phyloP scores from a whole-genome alignment of 2,113 vertebrate species.

The Lutjanus erythropterus region DNA sequence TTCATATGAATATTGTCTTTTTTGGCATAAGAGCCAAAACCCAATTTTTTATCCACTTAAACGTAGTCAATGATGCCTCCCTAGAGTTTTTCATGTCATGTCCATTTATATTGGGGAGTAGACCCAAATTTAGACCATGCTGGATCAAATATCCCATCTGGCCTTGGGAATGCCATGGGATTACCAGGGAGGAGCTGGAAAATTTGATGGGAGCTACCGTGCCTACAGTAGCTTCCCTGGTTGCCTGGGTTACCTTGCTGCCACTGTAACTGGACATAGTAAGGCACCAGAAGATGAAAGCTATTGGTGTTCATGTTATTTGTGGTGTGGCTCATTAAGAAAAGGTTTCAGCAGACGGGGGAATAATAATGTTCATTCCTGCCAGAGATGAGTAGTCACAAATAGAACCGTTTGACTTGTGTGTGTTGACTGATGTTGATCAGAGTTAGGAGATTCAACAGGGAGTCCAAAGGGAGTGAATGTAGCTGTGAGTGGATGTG shows the following conservation, averaged over 20 bases:
- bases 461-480: background rate
- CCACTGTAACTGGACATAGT: background rate
- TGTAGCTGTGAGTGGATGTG: slow-evolving; percentile 10
- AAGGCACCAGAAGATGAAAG: background rate
- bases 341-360: background rate
- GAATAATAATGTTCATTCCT: background rate
- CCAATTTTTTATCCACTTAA: too few relatives aligned
- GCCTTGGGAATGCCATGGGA: background rate
- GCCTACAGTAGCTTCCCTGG: background rate
- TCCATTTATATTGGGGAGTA: too few relatives aligned
- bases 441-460: background rate
- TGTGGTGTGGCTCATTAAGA: slow-evolving; percentile 12
- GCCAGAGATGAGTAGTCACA: background rate
- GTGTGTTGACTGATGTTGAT: background rate
- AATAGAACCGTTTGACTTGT: slow-evolving; percentile 3
- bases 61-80: too few relatives aligned
- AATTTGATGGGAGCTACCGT: background rate
- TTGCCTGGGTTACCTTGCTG: background rate
- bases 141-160: background rate
- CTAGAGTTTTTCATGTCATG: background rate
- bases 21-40: too few relatives aligned
- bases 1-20: too few relatives aligned
- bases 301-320: too few relatives aligned
- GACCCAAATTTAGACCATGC: background rate
- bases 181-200: background rate